Base-by-base conservation (phyloP, 2,113 vertebrate species). In the Tragulus kanchil region DNA sequence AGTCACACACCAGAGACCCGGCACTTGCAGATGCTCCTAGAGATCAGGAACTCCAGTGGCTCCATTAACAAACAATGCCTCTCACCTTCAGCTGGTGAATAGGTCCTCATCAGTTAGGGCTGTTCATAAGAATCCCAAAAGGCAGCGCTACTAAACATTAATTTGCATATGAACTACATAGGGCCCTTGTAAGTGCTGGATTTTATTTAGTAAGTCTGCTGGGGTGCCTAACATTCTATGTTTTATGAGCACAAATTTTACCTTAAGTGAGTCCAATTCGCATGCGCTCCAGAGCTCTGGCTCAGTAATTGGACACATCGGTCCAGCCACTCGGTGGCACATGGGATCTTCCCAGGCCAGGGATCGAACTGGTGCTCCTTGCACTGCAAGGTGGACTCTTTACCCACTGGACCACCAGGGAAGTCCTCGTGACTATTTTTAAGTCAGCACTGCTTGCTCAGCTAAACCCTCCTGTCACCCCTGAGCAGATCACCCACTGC, bases 241-340 rank as follows among this genome's bases (percentile, higher is more conserved):
- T 64, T 71, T 93, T 48, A 71, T 17, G 89, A 77, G 65, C 58
- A 89, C n/a, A 62, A 56, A 71, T 67, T 85, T 90, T 81, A 90
- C 25, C 73, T 86, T 71, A 77, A 61, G 61, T 89, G 31, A 85
- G 84, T 48, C 19, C 54, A 90, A 79, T 13, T 88, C 36, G 36
- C 36, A 36, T 36, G 36, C 36, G 36, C 36, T 36, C 36, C 36
- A 36, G 36, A 36, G 36, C 36, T 36, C 36, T 36, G 36, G 36
- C 36, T 36, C 36, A 2, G 36, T 36, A 36, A 36, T 36, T 36
- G 36, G 36, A 36, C 36, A 36, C 36, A 36, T 36, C 36, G 36
- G 36, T 36, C 36, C 36, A 36, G 36, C 36, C 36, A 36, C 36
- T 36, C 36, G 36, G 36, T 2, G 36, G 36, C 36, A 36, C 36